Base-by-base conservation (phyloP, 2,797 vertebrate species). In the Spondyliosoma cantharus region DNA sequence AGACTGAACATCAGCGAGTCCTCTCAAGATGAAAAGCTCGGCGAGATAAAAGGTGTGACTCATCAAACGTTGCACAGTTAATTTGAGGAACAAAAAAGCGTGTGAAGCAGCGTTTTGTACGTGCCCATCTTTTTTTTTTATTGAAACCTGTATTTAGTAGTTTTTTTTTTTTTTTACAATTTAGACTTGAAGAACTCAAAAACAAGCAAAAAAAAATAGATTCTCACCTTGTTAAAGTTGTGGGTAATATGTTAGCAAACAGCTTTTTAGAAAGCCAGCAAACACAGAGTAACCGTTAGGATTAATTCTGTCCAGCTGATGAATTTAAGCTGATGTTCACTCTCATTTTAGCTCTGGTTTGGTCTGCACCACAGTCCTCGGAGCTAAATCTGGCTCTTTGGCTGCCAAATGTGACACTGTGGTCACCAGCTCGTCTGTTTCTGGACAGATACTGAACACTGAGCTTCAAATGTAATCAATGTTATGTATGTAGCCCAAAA, bases 11-110 rank as follows among this genome's bases (percentile, higher is more conserved):
- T 37, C 48, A 52, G 3, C 22, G 14, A 52, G 49, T 50, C 32
- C 65, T 63, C 54, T 22, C 15, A 16, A 71, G 27, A 60, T 72
- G 32, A 76, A 43, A 52, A 29, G 17, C 45, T 45, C 22, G 50
- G 19, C 16, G 9, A 71, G 42, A 61, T 25, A 66, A 48, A 61
- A 27, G 49, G 8, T 37, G 32, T 37, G 22, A 65, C 32, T 43
- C 32, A 12, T 48, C 53, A 14, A 42, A 53, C 25, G 19, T 54
- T 29, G 59, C 19, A 52, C 29, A 20, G 14, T 42, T 60, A 24
- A 63, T 70, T 29, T 42, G 14, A 37, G 16, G 9, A 32, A 61
- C 1, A 24, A 50, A 58, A 50, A 12, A 9, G 53, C 32, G 16
- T 16, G 15, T 4, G 24, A 22, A 54, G 20, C 19, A 14, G 15